Percentiles rank a stretch among this genome's conserved stretches.
These are phyloP conservation scores for Chiridota heheva DNA, from an alignment of 35 echinoderm and acorn worm species.

Conservation along the genomic window DNA sequence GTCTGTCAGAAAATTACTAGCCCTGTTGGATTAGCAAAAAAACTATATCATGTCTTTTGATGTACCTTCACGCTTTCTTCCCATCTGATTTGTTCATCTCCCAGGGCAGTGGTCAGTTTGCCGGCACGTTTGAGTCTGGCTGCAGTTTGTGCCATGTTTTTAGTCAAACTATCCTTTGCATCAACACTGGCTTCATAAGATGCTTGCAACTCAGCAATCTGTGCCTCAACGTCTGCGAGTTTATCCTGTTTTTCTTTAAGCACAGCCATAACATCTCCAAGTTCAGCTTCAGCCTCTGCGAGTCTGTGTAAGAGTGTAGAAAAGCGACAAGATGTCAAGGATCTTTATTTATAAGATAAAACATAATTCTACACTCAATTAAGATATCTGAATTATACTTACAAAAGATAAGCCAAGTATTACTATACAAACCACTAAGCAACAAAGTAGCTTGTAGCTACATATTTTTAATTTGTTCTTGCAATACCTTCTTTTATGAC, in stretches of 20 bases:
- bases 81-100: slow-evolving; percentile 96
- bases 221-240: slow-evolving; percentile 74
- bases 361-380: too few species aligned
- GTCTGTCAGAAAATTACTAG: too few species aligned
- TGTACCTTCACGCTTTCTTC: slow-evolving; percentile 96
- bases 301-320: slow-evolving; percentile 32
- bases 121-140: slow-evolving; percentile 90
- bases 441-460: too few species aligned
- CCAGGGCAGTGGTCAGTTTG: slow-evolving; percentile 91
- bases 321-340: too few species aligned
- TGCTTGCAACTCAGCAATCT: slow-evolving; percentile 93
- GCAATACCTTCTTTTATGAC: too few species aligned
- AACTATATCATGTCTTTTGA: too few species aligned
- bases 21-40: too few species aligned
- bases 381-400: too few species aligned
- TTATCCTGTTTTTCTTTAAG: slow-evolving; percentile 89
- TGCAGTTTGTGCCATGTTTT: slow-evolving; percentile 74
- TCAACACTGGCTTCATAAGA: slow-evolving; percentile 80
- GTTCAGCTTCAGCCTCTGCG: slow-evolving; percentile 69
- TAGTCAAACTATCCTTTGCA: slow-evolving; percentile 66
- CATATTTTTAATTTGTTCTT: too few species aligned
- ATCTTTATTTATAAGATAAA: too few species aligned
- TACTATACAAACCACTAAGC: too few species aligned
- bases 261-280: slow-evolving; percentile 81
- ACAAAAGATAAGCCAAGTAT: too few species aligned